These are phyloP conservation scores for Stomatorhinus walkeri DNA, from an alignment of 2,797 vertebrate genomes.

Conservation along the genomic window DNA sequence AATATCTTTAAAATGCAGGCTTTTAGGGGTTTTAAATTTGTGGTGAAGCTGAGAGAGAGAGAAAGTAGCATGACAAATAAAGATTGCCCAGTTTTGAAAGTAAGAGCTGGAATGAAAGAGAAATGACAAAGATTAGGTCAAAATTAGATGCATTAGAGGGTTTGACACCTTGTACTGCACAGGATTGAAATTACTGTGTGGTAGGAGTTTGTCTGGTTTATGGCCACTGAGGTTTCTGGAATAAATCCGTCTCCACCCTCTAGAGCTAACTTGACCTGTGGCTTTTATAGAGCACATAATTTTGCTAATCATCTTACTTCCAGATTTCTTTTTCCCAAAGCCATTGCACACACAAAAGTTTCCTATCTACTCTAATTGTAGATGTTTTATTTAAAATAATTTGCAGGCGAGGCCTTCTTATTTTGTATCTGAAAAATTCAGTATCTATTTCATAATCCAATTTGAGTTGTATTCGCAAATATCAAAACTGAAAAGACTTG, in stretches of 20 bases:
- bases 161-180: neutral
- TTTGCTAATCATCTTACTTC: neutral
- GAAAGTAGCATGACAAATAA: neutral
- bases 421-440: neutral
- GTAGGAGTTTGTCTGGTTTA: neutral
- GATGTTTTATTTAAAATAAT: neutral
- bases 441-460: neutral
- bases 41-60: neutral
- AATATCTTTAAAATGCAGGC: neutral
- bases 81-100: neutral
- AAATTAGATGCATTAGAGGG: neutral
- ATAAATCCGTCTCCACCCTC: neutral
- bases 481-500: neutral
- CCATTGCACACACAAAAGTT: neutral
- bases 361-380: neutral
- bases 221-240: neutral
- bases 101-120: neutral
- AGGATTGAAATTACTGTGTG: neutral
- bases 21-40: neutral
- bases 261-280: conserved; percentile 29
- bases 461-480: neutral
- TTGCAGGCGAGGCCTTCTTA: neutral
- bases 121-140: neutral
- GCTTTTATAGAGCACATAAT: neutral
- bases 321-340: neutral